phyloP scores from a whole-genome alignment of 1,140 invertebrate species.

The Leucophenga varia region DNA sequence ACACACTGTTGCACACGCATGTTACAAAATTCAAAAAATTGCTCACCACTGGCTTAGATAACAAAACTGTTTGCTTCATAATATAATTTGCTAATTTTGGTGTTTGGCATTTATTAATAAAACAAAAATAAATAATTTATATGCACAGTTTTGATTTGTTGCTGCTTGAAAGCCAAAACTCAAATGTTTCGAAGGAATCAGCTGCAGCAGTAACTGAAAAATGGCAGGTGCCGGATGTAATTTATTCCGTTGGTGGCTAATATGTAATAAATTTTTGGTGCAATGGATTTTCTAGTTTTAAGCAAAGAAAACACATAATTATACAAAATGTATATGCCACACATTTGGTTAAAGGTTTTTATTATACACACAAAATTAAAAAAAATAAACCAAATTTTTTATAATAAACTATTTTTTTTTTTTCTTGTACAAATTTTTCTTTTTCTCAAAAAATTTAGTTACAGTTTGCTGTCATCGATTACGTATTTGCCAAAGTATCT shows the following conservation, averaged over 20 bases:
- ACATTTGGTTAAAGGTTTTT: not conserved
- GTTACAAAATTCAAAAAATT: too few species aligned
- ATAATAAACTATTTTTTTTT: not conserved
- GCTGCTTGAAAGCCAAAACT: not conserved
- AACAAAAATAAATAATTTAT: too few species aligned
- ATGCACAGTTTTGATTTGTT: not conserved
- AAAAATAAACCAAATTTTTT: not conserved
- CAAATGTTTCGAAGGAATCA: not conserved
- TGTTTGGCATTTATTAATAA: not conserved
- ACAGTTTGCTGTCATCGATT: constrained; percentile 50
- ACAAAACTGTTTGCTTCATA: not conserved
- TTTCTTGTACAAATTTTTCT: too few species aligned
- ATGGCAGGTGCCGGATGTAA: constrained; percentile 16
- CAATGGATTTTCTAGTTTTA: not conserved
- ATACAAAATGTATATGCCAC: not conserved
- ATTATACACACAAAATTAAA: not conserved
- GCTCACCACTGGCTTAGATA: too few species aligned
- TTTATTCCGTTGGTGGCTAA: constrained; percentile 4
- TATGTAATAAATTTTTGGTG: not conserved
- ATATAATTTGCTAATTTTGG: not conserved
- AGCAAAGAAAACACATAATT: too few species aligned
- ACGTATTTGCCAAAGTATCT: constrained; percentile 52
- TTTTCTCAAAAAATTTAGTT: too few species aligned
- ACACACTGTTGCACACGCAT: too few species aligned
- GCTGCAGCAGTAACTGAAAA: constrained; percentile 4